phyloP scores from a whole-genome alignment of 1,140 invertebrate genomes.

The Zaprionus africanus region DNA sequence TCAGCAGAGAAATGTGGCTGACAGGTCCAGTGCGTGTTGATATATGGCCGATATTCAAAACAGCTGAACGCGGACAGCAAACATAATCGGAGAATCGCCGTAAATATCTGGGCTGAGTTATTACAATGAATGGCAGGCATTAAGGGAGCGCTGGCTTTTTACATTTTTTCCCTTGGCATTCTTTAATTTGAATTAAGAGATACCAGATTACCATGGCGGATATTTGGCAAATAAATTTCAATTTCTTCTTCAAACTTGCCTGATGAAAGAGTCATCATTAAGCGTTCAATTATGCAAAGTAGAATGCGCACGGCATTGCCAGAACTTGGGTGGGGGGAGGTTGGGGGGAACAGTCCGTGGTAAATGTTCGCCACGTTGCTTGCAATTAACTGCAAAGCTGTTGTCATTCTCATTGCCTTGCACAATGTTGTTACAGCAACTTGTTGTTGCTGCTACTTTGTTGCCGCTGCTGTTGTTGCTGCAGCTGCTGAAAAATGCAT shows the following conservation, averaged over 20 bases:
- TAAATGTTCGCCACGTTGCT: constrained; percentile 51
- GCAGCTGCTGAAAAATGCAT: constrained; percentile 68
- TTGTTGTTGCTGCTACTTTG: constrained; percentile 41
- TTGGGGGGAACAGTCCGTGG: background rate
- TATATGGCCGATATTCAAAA: constrained; percentile 52
- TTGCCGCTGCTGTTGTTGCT: constrained; percentile 46
- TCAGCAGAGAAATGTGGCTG: constrained; percentile 19
- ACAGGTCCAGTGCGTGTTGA: constrained; percentile 32
- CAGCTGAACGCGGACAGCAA: constrained; percentile 33
- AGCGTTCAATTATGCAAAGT: constrained; percentile 55
- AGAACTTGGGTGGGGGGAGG: background rate
- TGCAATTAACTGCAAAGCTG: constrained; percentile 68
- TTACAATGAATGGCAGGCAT: constrained; percentile 18
- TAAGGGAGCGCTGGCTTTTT: background rate
- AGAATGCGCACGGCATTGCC: constrained; percentile 25
- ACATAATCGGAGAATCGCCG: background rate
- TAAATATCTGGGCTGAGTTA: constrained; percentile 6
- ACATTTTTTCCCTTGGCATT: background rate
- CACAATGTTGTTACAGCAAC: constrained; percentile 46
- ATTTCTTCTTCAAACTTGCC: background rate
- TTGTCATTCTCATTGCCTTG: constrained; percentile 61
- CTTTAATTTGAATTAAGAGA: background rate
- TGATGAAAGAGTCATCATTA: constrained; percentile 31
- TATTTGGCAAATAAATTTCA: constrained; percentile 1
- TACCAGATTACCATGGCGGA: background rate